Conservation (phyloP, 2,797 vertebrate species). For the Poeciliopsis infans region DNA sequence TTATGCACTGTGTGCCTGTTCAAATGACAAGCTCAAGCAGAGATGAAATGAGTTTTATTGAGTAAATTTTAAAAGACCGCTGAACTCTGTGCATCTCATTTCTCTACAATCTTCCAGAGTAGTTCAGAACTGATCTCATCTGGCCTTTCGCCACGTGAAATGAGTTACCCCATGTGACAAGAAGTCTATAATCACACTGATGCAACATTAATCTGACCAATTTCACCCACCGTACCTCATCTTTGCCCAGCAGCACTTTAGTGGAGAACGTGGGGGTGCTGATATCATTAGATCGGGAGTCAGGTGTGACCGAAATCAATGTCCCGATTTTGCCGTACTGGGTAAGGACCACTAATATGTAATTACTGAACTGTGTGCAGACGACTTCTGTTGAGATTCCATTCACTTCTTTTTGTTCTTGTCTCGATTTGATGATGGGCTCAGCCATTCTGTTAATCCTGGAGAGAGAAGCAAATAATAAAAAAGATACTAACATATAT, state of each 20-base stretch:
- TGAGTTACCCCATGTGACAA: constrained; percentile 33
- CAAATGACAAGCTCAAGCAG: constrained; percentile 42
- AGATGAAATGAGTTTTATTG: constrained; percentile 41
- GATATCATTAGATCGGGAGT: constrained; percentile 81
- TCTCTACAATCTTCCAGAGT: constrained; percentile 6
- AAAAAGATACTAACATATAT: not conserved
- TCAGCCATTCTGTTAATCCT: constrained; percentile 79
- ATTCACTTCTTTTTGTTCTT: constrained; percentile 83
- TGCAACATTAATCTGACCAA: constrained; percentile 40
- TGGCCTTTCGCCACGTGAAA: constrained; percentile 54
- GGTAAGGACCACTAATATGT: constrained; percentile 91
- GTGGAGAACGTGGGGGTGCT: constrained; percentile 85
- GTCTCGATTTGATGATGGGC: constrained; percentile 84
- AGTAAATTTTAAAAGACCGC: constrained; percentile 41
- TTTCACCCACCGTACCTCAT: constrained; percentile 85
- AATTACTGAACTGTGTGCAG: constrained; percentile 93
- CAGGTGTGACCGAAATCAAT: constrained; percentile 89
- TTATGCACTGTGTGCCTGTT: constrained; percentile 4
- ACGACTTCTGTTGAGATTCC: constrained; percentile 90
- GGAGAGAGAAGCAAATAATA: constrained; percentile 13
- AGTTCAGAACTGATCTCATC: constrained; percentile 44
- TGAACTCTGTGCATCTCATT: constrained; percentile 41
- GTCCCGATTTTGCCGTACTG: constrained; percentile 96
- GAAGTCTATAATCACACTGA: constrained; percentile 37
- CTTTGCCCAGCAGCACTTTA: constrained; percentile 92